A percentile compares a stretch with the other conserved stretches of the same genome.
These are phyloP conservation scores for Euspilapteryx auroguttella DNA, from an alignment of 2,888 invertebrate genomes.

Conservation along the genomic window DNA sequence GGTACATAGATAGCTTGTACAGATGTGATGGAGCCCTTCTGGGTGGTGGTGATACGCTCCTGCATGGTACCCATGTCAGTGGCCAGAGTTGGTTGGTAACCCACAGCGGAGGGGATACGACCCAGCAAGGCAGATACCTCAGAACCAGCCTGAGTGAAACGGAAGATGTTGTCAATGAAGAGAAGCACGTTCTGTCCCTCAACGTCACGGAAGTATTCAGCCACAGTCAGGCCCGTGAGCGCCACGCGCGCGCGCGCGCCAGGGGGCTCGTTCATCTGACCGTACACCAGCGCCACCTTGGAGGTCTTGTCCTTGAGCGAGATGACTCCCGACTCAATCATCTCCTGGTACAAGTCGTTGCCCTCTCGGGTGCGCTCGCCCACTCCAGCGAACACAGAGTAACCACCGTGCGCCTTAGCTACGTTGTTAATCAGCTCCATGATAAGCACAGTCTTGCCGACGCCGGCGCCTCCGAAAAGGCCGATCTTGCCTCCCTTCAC, in stretches of 20 bases:
- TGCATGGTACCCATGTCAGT: slow-evolving; percentile 99
- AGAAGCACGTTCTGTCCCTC: slow-evolving; percentile 94
- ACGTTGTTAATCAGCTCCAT: slow-evolving; percentile 97
- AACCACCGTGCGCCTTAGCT: slow-evolving; percentile 94
- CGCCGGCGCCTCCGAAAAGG: slow-evolving; percentile 91
- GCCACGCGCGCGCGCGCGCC: slow-evolving; percentile 95
- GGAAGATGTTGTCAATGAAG: too few relatives aligned
- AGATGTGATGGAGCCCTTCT: slow-evolving; percentile 86
- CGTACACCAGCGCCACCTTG: slow-evolving; percentile 92
- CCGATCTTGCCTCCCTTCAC: slow-evolving; percentile 93
- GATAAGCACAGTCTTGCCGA: slow-evolving; percentile 93
- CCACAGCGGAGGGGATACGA: slow-evolving; percentile 95
- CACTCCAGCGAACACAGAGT: slow-evolving; percentile 95
- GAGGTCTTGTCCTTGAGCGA: slow-evolving; percentile 87
- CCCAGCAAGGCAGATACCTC: slow-evolving; percentile 90
- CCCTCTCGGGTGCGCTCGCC: slow-evolving; percentile 97
- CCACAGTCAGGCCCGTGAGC: slow-evolving; percentile 89
- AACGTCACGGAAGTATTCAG: slow-evolving; percentile 93
- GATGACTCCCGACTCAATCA: slow-evolving; percentile 94
- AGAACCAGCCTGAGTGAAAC: too few relatives aligned
- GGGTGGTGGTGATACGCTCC: slow-evolving; percentile 94
- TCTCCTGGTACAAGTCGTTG: slow-evolving; percentile 94
- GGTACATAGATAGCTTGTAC: slow-evolving; percentile 91
- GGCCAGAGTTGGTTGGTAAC: slow-evolving; percentile 93
- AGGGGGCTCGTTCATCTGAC: slow-evolving; percentile 97